Conservation (phyloP, 2,797 vertebrate species). For the Erithacus rubecula region DNA sequence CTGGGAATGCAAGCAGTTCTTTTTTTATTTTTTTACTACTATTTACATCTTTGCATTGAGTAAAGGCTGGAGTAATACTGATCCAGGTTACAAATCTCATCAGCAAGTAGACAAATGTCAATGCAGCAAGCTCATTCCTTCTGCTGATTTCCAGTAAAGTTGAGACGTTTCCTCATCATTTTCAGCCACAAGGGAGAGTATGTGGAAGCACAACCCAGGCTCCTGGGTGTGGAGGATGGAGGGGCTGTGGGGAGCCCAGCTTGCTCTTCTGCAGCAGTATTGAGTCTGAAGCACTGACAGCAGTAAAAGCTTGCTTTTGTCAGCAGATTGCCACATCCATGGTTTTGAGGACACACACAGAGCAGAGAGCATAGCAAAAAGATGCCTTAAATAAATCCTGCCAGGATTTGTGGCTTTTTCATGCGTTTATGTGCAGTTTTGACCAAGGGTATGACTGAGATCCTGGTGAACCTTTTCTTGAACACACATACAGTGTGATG, state of each 20-base stretch:
- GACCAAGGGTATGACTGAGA: background rate
- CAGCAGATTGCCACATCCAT: background rate
- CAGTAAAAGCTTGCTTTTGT: background rate
- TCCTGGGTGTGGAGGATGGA: background rate
- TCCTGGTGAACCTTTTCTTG: background rate
- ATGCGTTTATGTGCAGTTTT: background rate
- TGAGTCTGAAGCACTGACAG: background rate
- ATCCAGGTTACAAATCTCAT: constrained; percentile 41
- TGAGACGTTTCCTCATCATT: background rate
- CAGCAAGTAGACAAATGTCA: background rate
- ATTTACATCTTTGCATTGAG: background rate
- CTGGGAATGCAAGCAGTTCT: background rate
- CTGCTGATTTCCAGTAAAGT: background rate
- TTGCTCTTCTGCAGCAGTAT: background rate
- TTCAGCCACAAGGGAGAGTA: background rate
- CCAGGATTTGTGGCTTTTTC: background rate
- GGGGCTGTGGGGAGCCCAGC: background rate
- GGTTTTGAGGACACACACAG: background rate
- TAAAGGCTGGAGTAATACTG: background rate
- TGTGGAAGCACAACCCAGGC: background rate
- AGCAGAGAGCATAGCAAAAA: background rate
- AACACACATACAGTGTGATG: background rate
- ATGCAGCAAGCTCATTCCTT: background rate
- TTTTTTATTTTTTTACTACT: background rate
- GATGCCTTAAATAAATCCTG: background rate